Percentiles rank a stretch among this genome's conserved stretches.
phyloP scores from a whole-genome alignment of 2,113 vertebrate species.

The Fukomys damarensis region DNA sequence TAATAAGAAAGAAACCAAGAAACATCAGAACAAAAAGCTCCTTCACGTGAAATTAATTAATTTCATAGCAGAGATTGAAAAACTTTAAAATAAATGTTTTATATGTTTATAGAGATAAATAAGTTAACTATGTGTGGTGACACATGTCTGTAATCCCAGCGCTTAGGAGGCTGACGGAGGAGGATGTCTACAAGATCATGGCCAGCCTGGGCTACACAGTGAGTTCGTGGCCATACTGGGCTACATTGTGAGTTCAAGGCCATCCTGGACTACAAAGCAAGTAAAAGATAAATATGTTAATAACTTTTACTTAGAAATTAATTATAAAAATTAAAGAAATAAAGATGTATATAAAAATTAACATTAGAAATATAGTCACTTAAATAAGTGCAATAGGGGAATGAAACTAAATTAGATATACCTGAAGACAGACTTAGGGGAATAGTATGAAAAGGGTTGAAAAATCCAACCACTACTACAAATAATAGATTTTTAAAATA shows the following conservation, averaged over 20 bases:
- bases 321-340: slow-evolving; percentile 6
- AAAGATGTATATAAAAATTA: slow-evolving; percentile 27
- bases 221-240: too few species aligned
- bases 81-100: slow-evolving; percentile 17
- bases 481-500: slow-evolving; percentile 14
- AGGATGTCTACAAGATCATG: too few species aligned
- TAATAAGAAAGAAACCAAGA: not conserved
- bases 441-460: not conserved
- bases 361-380: not conserved
- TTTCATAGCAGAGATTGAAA: not conserved
- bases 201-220: too few species aligned
- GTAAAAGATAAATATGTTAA: not conserved
- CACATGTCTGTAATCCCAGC: too few species aligned
- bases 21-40: not conserved
- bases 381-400: not conserved
- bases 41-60: not conserved
- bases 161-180: too few species aligned
- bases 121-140: too few species aligned
- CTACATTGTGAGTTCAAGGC: too few species aligned
- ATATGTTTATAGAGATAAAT: not conserved
- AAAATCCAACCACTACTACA: not conserved
- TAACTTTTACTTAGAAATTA: slow-evolving; percentile 35
- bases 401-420: slow-evolving; percentile 36
- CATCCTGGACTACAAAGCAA: too few species aligned
- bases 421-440: not conserved